Evolutionary conservation across 2,797 vertebrate genomes (phyloP).

Genomic region (Myioborus melanocephalus): DNA sequence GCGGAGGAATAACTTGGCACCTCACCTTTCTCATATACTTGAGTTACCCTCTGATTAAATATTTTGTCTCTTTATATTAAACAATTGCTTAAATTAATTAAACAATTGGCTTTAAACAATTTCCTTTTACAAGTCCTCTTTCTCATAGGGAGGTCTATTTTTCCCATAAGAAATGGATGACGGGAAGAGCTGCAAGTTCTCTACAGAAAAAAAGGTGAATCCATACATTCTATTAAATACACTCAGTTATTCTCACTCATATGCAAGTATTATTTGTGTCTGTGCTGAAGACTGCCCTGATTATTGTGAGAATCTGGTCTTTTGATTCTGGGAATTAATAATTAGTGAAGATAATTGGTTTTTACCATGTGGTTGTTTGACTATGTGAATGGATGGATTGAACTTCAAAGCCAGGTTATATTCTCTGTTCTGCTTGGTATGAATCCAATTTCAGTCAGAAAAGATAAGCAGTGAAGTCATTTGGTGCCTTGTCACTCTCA

Average conservation of each 20-base stretch:
- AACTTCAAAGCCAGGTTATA: background rate
- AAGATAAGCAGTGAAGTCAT: background rate
- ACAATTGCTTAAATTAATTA: background rate
- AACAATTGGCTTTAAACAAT: background rate
- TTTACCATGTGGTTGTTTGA: rapidly evolving
- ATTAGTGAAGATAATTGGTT: background rate
- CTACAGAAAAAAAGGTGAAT: background rate
- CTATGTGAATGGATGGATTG: background rate
- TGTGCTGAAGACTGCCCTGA: background rate
- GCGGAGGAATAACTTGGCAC: background rate
- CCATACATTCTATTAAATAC: background rate
- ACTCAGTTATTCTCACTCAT: background rate
- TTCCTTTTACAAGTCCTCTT: background rate
- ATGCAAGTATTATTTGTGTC: background rate
- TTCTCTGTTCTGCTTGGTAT: background rate
- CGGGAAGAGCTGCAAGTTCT: background rate
- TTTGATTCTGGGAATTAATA: background rate
- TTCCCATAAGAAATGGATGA: background rate
- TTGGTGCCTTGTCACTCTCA: background rate
- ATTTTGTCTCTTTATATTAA: background rate
- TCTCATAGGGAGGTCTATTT: background rate
- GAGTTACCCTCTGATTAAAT: background rate
- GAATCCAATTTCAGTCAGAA: background rate
- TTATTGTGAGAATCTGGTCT: background rate
- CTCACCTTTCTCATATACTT: background rate